These are phyloP conservation scores for Vulpes lagopus DNA, from an alignment of 2,113 vertebrate species.

Conservation along the genomic window DNA sequence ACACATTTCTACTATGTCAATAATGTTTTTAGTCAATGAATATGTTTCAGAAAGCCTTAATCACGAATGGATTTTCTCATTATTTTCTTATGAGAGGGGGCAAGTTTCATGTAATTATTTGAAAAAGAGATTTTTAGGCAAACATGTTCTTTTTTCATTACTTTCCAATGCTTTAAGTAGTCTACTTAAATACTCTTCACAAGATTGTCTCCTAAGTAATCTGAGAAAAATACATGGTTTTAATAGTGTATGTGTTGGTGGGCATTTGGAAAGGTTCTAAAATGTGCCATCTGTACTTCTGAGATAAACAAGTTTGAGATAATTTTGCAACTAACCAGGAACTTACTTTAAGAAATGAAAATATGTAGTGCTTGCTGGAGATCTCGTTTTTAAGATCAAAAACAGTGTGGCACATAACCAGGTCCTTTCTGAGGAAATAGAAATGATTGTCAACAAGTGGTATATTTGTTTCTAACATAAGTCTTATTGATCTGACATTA, in stretches of 20 bases:
- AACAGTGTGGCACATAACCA: not conserved
- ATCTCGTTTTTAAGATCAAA: conserved; percentile 59
- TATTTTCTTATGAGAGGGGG: not conserved
- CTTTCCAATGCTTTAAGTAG: not conserved
- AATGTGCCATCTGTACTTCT: conserved; percentile 13
- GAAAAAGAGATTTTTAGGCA: not conserved
- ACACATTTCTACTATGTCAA: not conserved
- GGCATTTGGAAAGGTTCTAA: conserved; percentile 22
- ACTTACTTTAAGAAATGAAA: conserved; percentile 35
- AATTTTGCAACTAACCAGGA: not conserved
- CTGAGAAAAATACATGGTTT: not conserved
- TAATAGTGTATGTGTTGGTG: not conserved
- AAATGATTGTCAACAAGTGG: not conserved
- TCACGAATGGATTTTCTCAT: not conserved
- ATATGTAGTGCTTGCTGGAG: not conserved
- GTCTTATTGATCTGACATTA: not conserved
- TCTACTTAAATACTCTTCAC: not conserved
- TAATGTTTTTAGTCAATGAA: not conserved
- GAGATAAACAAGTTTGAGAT: conserved; percentile 20
- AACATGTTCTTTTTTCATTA: not conserved
- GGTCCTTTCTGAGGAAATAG: not conserved
- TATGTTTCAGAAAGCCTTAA: not conserved
- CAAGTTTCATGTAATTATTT: not conserved
- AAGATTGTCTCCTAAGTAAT: conserved; percentile 4
- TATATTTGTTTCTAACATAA: not conserved